phyloP scores from a whole-genome alignment of 2,888 invertebrate species.

The Sinotaia quadrata region DNA sequence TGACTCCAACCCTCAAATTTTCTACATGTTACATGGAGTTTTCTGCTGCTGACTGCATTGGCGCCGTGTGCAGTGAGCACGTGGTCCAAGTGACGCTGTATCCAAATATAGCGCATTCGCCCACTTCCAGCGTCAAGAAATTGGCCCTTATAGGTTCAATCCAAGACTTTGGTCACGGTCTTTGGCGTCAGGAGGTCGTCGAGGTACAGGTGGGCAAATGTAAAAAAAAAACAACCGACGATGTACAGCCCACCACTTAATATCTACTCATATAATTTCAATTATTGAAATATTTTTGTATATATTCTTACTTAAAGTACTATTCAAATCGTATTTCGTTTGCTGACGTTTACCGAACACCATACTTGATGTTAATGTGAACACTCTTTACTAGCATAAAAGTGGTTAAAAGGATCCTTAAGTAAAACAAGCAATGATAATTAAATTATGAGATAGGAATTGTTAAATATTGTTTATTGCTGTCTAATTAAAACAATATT shows the following conservation, averaged over 20 bases:
- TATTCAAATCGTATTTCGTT: no score
- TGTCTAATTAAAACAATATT: no score
- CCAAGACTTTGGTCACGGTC: constrained; percentile 30
- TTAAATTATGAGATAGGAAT: no score
- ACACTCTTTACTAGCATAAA: no score
- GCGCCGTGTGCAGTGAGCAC: constrained; percentile 35
- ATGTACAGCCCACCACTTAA: neutral
- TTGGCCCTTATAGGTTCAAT: constrained; percentile 34
- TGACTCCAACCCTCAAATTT: constrained; percentile 27
- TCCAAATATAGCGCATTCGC: constrained; percentile 32
- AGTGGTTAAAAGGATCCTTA: no score
- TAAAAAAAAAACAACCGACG: neutral
- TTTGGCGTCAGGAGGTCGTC: constrained; percentile 30
- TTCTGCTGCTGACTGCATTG: constrained; percentile 31
- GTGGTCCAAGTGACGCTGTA: constrained; percentile 34
- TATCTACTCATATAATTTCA: neutral
- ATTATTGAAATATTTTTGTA: neutral
- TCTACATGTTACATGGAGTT: constrained; percentile 37
- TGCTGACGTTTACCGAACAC: no score
- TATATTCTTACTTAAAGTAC: neutral
- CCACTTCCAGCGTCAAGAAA: constrained; percentile 6
- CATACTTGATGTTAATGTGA: no score
- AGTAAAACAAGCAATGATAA: no score
- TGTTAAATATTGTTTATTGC: no score
- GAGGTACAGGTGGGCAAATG: constrained; percentile 30